Base-by-base conservation (phyloP, 1,140 invertebrate species). In the Carposina sasakii region DNA sequence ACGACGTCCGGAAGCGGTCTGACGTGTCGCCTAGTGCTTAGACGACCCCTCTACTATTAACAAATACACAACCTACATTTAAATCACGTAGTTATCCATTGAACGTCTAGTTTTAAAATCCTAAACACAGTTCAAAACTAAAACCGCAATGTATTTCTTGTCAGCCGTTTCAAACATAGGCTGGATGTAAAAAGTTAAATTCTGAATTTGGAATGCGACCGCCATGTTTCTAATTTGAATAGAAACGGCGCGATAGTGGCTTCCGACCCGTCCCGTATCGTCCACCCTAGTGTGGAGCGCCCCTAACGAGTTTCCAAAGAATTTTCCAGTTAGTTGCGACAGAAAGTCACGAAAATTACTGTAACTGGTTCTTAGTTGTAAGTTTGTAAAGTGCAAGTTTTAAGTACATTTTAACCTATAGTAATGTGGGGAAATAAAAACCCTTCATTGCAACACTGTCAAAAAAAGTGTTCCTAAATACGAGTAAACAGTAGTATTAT, bases 181-280 rank as follows among this genome's bases (percentile, higher is more conserved):
- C n/a, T 36, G 24, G 28, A 24, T 16, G 12, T 1, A 34, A 30
- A 39, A 40, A 21, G 26, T 26, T 15, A 2, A 42, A 31, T 45
- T 39, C 52, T 44, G 21, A 48, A 30, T 26, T 31, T 34, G 12
- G 17, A 41, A 37, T 26, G 52, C 16, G 52, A 41, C 51, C 22
- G 28, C 47, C 23, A 42, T 19, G 56, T 52, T 36, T 39, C 57
- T 63, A 66, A 66, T 66, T 66, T 66, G 63, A 66, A 66, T 66
- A 66, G 63, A 63, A 63, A 66, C 57, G 57, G 60, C 16, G 52
- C 60, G 57, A 63, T 66, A 66, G 60, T 60, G 28, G 51, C 47
- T 45, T 37, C 52, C 60, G 57, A 53, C 56, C 46, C 53, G 54
- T 56, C 53, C 49, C 53, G 49, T 59, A 53, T 57, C 57, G 53